Evolutionary conservation across 2,797 vertebrate genomes (phyloP).

Genomic region (Coranthus polyacanthus): DNA sequence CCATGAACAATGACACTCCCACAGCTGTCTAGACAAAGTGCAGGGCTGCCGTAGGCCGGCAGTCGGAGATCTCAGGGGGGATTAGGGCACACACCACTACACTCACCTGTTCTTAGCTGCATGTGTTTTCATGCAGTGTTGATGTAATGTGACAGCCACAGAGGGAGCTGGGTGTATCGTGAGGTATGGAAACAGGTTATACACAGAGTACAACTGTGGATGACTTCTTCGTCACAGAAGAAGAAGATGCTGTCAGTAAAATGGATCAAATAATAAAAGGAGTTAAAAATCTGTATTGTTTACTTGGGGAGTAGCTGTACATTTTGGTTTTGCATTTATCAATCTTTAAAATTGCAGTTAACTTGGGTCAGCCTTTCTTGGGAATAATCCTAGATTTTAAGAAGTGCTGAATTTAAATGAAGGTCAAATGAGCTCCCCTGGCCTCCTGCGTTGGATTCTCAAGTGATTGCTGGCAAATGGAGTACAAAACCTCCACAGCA

Average conservation of each 20-base stretch:
- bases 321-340: not conserved
- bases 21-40: constrained; percentile 75
- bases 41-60: constrained; percentile 52
- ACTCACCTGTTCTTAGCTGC: constrained; percentile 73
- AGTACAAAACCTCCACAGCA: no score
- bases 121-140: constrained; percentile 50
- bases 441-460: no score
- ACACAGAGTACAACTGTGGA: constrained; percentile 43
- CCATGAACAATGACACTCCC: constrained; percentile 69
- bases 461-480: not conserved
- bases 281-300: not conserved
- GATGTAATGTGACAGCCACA: constrained; percentile 59
- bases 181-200: constrained; percentile 41
- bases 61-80: constrained; percentile 61
- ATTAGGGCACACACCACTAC: constrained; percentile 59
- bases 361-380: not conserved
- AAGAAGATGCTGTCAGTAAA: not conserved
- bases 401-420: not conserved
- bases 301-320: not conserved
- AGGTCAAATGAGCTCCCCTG: not conserved
- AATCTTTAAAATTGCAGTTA: not conserved
- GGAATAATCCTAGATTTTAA: not conserved
- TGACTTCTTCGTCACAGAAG: constrained; percentile 21
- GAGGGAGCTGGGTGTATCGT: constrained; percentile 32
- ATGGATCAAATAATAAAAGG: no score